A percentile compares a stretch with the other conserved stretches of the same genome.
These are phyloP conservation scores for Oophaga pumilio DNA, from an alignment of 2,113 vertebrate species.

Conservation along the genomic window DNA sequence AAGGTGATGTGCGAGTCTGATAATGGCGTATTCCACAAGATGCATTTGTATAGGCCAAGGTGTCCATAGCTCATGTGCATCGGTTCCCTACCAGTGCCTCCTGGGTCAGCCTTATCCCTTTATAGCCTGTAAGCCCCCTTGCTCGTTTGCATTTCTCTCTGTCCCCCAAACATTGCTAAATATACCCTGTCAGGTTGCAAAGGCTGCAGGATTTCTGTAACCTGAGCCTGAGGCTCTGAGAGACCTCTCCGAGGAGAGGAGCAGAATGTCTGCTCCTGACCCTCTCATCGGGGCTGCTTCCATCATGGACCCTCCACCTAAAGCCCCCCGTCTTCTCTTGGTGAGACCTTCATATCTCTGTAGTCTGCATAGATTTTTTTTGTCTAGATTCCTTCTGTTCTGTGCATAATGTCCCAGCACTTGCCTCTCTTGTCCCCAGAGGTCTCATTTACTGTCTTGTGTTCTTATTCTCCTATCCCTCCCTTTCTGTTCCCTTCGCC, in stretches of 20 bases:
- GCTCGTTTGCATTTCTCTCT: constrained; percentile 21
- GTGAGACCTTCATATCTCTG: constrained; percentile 74
- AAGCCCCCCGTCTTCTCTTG: constrained; percentile 78
- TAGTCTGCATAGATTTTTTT: background rate
- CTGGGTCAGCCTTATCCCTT: constrained; percentile 26
- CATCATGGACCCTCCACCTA: constrained; percentile 82
- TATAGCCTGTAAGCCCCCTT: constrained; percentile 33
- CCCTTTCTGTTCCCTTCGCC: constrained; percentile 19
- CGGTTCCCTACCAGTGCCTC: background rate
- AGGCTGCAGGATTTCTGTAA: constrained; percentile 94
- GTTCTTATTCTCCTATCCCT: background rate
- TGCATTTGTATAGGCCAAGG: background rate
- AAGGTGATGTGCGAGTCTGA: background rate
- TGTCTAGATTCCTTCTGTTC: background rate
- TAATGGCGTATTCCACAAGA: background rate
- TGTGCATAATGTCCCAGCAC: constrained; percentile 9
- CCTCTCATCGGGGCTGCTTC: constrained; percentile 69
- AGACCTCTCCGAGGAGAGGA: constrained; percentile 68
- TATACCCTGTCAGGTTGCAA: constrained; percentile 91
- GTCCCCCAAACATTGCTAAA: constrained; percentile 79
- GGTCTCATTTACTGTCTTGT: background rate
- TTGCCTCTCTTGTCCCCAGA: background rate
- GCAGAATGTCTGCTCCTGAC: constrained; percentile 66
- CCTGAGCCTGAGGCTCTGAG: constrained; percentile 77
- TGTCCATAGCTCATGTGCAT: background rate